Evolutionary conservation across 2,888 invertebrate genomes (phyloP).

Genomic region (Trichogramma evanescens): DNA sequence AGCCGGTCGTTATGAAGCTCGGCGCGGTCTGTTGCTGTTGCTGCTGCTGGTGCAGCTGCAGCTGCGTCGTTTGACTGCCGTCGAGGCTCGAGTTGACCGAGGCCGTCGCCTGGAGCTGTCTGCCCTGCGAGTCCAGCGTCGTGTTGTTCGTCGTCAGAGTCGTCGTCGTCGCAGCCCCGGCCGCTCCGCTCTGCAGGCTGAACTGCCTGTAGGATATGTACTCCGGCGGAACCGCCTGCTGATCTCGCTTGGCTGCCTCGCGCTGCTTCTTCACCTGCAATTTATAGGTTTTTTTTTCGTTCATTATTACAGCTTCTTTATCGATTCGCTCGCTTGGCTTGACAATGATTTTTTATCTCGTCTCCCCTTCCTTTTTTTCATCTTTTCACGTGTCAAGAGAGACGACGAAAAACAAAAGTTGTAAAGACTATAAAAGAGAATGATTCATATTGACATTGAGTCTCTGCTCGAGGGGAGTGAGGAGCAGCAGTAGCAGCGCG

Average conservation of each 20-base stretch:
- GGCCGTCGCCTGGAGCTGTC: slow-evolving; percentile 11
- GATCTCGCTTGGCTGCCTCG: slow-evolving; percentile 65
- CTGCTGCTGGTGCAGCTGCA: slow-evolving; percentile 30
- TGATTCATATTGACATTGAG: no score
- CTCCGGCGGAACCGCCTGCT: slow-evolving; percentile 66
- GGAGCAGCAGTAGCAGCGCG: no score
- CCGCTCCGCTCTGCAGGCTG: slow-evolving; percentile 62
- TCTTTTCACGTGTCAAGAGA: slow-evolving; percentile 51
- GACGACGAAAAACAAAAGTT: slow-evolving; percentile 56
- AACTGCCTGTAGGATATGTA: slow-evolving; percentile 74
- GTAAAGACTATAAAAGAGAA: no score
- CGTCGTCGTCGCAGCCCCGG: slow-evolving; percentile 32
- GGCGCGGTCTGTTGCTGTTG: slow-evolving; percentile 27
- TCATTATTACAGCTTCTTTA: no score
- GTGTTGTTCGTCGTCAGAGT: neutral
- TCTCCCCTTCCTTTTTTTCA: no score
- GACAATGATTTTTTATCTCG: no score
- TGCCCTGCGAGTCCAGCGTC: slow-evolving; percentile 4
- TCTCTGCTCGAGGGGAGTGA: no score
- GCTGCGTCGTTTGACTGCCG: slow-evolving; percentile 31
- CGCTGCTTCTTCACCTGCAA: slow-evolving; percentile 79
- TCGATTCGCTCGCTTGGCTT: slow-evolving; percentile 61
- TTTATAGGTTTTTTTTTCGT: slow-evolving; percentile 60
- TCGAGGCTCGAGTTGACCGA: slow-evolving; percentile 29
- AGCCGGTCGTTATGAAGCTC: slow-evolving; percentile 15